These are phyloP conservation scores for Chelonoidis abingdonii DNA, from an alignment of 2,113 vertebrate genomes.

Conservation along the genomic window DNA sequence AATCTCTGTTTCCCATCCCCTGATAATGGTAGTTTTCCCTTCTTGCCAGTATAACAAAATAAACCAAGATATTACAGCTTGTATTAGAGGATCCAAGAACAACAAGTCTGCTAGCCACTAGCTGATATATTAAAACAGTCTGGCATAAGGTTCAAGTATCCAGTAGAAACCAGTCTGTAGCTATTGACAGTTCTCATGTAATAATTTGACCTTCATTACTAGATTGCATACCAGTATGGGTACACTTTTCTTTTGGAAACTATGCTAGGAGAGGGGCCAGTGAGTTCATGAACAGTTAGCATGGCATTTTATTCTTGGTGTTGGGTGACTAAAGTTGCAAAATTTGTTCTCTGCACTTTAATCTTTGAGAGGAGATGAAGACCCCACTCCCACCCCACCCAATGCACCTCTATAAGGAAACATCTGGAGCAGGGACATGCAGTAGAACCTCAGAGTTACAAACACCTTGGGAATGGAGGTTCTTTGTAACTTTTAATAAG, in stretches of 20 bases:
- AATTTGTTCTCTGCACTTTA: neutral
- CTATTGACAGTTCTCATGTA: neutral
- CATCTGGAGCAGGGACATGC: neutral
- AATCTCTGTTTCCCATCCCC: neutral
- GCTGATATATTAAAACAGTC: neutral
- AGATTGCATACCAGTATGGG: neutral
- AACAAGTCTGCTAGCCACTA: neutral
- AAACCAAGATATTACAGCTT: neutral
- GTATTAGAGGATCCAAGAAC: neutral
- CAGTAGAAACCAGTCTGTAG: neutral
- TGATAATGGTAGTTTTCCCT: neutral
- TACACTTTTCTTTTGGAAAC: neutral
- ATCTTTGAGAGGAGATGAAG: neutral
- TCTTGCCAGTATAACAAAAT: neutral
- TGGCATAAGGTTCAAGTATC: neutral
- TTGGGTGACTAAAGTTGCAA: neutral
- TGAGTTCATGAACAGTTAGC: neutral
- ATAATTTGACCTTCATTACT: neutral
- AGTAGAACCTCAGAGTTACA: neutral
- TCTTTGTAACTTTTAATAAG: too few relatives aligned
- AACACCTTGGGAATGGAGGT: neutral
- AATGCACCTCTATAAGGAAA: neutral
- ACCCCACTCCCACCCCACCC: neutral
- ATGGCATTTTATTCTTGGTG: neutral
- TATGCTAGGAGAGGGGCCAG: neutral